Conservation (phyloP, 2,888 invertebrate species). For the Therioaphis trifolii region DNA sequence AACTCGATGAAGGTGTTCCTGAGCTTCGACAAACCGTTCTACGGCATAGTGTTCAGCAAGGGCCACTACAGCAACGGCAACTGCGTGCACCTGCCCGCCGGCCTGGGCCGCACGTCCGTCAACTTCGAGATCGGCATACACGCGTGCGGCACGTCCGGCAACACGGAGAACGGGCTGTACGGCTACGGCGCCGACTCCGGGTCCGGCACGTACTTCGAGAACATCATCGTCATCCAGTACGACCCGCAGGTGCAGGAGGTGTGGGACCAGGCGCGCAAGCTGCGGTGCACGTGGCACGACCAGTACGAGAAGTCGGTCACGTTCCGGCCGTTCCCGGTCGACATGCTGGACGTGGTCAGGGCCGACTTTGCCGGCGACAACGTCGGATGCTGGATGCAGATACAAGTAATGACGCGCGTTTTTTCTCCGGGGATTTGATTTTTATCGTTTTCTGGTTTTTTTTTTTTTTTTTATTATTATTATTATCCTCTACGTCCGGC, state of each 20-base stretch:
- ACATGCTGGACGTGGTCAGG: constrained; percentile 93
- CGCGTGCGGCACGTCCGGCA: constrained; percentile 91
- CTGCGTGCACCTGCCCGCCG: constrained; percentile 90
- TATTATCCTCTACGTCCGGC: no score
- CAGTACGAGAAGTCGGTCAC: constrained; percentile 95
- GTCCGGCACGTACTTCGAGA: constrained; percentile 92
- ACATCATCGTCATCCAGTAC: constrained; percentile 92
- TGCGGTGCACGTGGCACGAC: constrained; percentile 95
- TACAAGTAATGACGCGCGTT: constrained; percentile 74
- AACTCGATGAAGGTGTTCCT: constrained; percentile 93
- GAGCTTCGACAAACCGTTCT: constrained; percentile 94
- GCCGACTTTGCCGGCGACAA: constrained; percentile 96
- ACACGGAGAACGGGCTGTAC: constrained; percentile 88
- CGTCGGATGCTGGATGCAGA: constrained; percentile 97
- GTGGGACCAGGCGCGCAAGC: constrained; percentile 93
- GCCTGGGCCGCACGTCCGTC: constrained; percentile 85
- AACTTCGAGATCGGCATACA: constrained; percentile 93
- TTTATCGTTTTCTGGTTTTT: no score
- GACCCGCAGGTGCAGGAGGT: constrained; percentile 92
- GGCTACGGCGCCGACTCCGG: constrained; percentile 89
- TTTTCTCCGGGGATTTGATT: no score
- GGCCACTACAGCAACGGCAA: constrained; percentile 93
- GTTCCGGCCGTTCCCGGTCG: constrained; percentile 93
- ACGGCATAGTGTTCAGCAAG: constrained; percentile 94
- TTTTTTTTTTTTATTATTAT: no score